Conservation (phyloP, 2,113 vertebrate species). For the Chelonoidis abingdonii region DNA sequence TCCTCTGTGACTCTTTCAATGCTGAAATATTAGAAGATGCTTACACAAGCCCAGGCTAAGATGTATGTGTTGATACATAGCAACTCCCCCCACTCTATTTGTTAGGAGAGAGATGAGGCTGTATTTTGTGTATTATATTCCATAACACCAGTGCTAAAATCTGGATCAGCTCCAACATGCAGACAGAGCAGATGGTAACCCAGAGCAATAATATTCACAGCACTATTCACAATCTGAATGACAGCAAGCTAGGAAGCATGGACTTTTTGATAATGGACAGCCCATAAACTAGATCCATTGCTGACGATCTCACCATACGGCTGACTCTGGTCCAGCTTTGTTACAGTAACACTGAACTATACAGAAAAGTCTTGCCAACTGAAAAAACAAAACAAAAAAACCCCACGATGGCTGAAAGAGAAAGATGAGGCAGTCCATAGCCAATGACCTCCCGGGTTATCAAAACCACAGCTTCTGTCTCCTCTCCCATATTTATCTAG, state of each 20-base stretch:
- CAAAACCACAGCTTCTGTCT: neutral
- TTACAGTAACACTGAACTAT: neutral
- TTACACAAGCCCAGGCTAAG: neutral
- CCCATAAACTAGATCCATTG: neutral
- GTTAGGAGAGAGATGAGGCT: neutral
- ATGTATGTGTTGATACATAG: neutral
- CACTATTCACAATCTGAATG: neutral
- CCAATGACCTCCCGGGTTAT: neutral
- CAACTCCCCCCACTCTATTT: neutral
- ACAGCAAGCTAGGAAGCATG: neutral
- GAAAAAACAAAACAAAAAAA: neutral
- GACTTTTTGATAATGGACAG: neutral
- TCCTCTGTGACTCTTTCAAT: neutral
- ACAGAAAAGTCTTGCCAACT: neutral
- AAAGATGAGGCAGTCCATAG: neutral
- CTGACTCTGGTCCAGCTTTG: neutral
- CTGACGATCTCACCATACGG: neutral
- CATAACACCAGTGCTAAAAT: neutral
- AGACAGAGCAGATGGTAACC: neutral
- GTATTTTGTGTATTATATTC: neutral
- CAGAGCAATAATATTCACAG: neutral
- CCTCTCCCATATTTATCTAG: neutral
- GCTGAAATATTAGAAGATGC: conserved; percentile 54
- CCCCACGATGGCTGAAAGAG: neutral
- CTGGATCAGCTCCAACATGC: neutral